Percentiles rank a stretch among this genome's conserved stretches.
phyloP scores from a whole-genome alignment of 2,113 vertebrate species.

The Leptodactylus fuscus region DNA sequence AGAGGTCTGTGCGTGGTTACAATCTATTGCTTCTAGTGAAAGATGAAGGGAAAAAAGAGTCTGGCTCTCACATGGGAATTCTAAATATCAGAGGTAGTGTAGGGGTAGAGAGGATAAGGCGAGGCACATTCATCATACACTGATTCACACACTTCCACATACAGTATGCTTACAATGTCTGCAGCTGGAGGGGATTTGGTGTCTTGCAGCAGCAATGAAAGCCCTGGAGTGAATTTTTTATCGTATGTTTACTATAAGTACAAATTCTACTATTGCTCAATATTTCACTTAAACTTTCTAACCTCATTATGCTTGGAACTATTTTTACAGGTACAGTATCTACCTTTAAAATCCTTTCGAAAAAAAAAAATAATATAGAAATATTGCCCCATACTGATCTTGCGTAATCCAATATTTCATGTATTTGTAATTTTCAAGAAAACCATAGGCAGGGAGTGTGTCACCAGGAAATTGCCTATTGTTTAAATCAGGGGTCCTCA shows the following conservation, averaged over 20 bases:
- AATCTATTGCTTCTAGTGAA: not conserved
- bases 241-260: not conserved
- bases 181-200: not conserved
- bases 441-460: too few relatives aligned
- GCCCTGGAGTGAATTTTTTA: not conserved
- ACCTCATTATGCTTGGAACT: not conserved
- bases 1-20: not conserved
- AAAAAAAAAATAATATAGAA: too few relatives aligned
- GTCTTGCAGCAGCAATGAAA: not conserved
- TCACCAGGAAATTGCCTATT: too few relatives aligned
- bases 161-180: not conserved
- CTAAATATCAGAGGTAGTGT: not conserved
- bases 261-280: not conserved
- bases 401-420: too few relatives aligned
- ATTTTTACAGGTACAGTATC: not conserved
- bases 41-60: not conserved
- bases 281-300: not conserved
- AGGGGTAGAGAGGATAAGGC: not conserved
- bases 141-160: not conserved
- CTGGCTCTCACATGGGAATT: not conserved
- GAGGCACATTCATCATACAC: not conserved
- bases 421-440: too few relatives aligned
- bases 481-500: too few relatives aligned
- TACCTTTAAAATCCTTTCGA: not conserved
- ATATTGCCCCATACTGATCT: too few relatives aligned